These are phyloP conservation scores for Sebastes alutus DNA, from an alignment of 2,797 vertebrate genomes.

Conservation along the genomic window DNA sequence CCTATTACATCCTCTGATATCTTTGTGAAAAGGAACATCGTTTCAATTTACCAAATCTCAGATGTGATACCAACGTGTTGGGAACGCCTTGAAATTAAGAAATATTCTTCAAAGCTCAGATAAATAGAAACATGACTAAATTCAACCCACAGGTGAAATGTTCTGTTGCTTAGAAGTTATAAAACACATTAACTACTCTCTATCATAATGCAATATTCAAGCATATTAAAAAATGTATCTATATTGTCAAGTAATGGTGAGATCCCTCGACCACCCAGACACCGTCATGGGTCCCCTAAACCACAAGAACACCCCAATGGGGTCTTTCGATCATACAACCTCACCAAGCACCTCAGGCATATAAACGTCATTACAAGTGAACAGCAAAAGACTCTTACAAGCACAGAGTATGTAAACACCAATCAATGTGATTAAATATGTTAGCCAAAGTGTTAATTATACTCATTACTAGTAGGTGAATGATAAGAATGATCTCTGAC, in stretches of 20 bases:
- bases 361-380: too few species aligned
- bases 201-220: not conserved
- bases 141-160: not conserved
- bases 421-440: too few species aligned
- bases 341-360: too few species aligned
- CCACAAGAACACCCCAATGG: too few species aligned
- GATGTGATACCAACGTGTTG: not conserved
- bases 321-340: too few species aligned
- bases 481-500: too few species aligned
- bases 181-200: not conserved
- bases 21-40: not conserved
- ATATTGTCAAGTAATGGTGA: not conserved
- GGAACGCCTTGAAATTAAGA: not conserved
- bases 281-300: too few species aligned
- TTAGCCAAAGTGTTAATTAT: too few species aligned
- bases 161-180: not conserved
- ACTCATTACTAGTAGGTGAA: too few species aligned
- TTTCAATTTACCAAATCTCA: not conserved
- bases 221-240: not conserved
- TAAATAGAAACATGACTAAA: not conserved
- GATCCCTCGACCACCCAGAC: too few species aligned
- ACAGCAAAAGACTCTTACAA: too few species aligned
- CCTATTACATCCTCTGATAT: not conserved
- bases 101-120: not conserved
- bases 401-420: too few species aligned